Evolutionary conservation across 92 coral and sea anemone species (phyloP).

Genomic region (Porites rus): DNA sequence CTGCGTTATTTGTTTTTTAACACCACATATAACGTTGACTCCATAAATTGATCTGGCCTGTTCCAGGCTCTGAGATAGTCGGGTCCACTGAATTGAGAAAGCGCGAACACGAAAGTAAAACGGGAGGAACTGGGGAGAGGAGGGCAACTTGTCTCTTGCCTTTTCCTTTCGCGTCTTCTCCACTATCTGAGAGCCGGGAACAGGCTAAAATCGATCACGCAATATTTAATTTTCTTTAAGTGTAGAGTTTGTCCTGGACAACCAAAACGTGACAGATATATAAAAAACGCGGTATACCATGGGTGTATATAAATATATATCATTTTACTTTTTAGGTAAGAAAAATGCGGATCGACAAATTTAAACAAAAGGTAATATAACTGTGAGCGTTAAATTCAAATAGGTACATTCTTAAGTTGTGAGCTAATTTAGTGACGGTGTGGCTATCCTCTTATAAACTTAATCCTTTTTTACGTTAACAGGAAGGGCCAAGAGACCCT

Average conservation of each 20-base stretch:
- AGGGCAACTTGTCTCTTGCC: too few relatives aligned
- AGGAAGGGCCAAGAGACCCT: conserved; percentile 24
- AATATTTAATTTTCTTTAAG: conserved; percentile 21
- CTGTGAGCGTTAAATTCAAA: conserved; percentile 15
- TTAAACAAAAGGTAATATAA: conserved; percentile 15
- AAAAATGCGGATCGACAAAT: conserved; percentile 10
- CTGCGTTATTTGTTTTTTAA: conserved; percentile 24
- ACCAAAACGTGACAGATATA: conserved; percentile 11
- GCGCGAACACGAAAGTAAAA: too few relatives aligned
- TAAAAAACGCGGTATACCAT: conserved; percentile 21
- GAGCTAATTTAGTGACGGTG: conserved; percentile 11
- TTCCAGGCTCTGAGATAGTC: too few relatives aligned
- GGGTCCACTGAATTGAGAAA: too few relatives aligned
- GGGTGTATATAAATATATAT: conserved; percentile 18
- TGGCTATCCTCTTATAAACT: conserved; percentile 5
- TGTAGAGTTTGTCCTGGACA: conserved; percentile 11
- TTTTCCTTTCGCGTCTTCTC: too few relatives aligned
- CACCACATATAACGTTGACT: conserved; percentile 18
- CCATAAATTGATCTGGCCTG: not conserved
- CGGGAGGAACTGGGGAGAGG: too few relatives aligned
- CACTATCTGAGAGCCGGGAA: too few relatives aligned
- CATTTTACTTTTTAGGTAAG: conserved; percentile 2
- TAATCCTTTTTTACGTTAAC: conserved; percentile 14
- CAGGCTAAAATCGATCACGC: not conserved
- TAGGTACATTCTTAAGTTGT: conserved; percentile 16